Evolutionary conservation across 2,113 vertebrate genomes (phyloP).

Genomic region (Mellivora capensis): DNA sequence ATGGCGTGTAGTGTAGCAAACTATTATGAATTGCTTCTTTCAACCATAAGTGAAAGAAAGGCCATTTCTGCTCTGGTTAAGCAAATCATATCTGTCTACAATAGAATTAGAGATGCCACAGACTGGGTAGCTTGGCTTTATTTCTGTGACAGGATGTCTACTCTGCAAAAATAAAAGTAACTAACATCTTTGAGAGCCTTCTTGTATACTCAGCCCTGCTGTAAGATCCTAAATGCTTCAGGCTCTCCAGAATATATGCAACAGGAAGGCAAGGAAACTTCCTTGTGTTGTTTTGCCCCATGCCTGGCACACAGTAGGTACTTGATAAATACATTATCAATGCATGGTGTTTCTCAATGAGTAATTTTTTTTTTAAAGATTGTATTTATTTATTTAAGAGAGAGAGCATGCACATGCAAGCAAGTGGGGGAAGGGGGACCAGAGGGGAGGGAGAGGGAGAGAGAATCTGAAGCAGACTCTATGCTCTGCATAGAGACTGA

Average conservation of each 20-base stretch:
- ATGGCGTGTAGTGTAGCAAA: not conserved
- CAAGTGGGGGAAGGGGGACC: not conserved
- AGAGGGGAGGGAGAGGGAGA: not conserved
- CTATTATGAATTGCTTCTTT: constrained; percentile 42
- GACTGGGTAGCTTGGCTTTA: not conserved
- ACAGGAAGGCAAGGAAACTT: not conserved
- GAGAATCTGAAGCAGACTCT: not conserved
- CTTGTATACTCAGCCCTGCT: not conserved
- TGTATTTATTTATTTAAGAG: not conserved
- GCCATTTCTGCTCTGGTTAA: constrained; percentile 52
- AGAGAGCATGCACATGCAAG: not conserved
- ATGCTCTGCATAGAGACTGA: not conserved
- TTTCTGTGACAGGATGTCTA: constrained; percentile 41
- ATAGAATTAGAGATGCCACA: constrained; percentile 42
- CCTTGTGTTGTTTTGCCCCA: not conserved
- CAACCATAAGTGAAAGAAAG: constrained; percentile 6
- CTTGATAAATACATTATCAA: not conserved
- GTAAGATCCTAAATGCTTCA: not conserved
- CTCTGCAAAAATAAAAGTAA: constrained; percentile 35
- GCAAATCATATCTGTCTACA: constrained; percentile 58
- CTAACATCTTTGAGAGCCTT: not conserved
- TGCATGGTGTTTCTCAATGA: not conserved
- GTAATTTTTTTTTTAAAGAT: not conserved
- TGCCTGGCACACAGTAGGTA: not conserved
- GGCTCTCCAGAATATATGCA: not conserved